Evolutionary conservation across 2,113 vertebrate species (phyloP), one percentile per base, ranked within the genome.

Genomic region (Aspidoscelis tigris): DNA sequence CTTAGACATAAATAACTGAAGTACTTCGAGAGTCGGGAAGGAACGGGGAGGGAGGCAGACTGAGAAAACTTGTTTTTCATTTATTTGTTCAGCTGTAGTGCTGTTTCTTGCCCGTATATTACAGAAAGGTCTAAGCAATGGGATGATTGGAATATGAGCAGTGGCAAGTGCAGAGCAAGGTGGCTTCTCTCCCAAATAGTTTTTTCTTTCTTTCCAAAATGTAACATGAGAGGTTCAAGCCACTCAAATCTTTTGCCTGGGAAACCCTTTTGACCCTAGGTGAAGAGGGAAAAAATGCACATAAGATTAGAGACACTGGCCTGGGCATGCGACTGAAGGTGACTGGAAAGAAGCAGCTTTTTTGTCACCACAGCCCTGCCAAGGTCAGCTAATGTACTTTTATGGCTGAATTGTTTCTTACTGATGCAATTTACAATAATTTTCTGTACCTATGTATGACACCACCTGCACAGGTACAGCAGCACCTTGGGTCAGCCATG

Each of bases 1-100:
- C 71, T 83, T 66, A 39, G 61, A 75, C 12, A 55, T 9, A 64
- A 81, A 61, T 81, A 72, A 61, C 33, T 72, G 39, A 24, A 74
- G 22, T 74, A 82, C 74, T 82, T n/a, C n/a, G 64, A 24, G 73
- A 50, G 24, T 66, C 10, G 66, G 26, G 69, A 26, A 20, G 22
- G 24, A 21, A 47, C 2, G 3, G 66, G 5, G 6, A 66, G 65
- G 10, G 12, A 20, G 26, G 18, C 26, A 65, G 18, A 64, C 43
- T 21, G 44, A 41, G 41, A 65, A 74, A 18, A 33, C 44, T 16
- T 53, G 22, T 69, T 80, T 43, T n/a, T 50, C 1, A 24, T 74
- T 74, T 47, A 75, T 65, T 39, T 75, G 20, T 47, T 58, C 4
- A 73, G 7, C 11, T 73, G 53, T 1, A 64, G 4, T 61, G 11